Evolutionary conservation across 1,140 invertebrate genomes (phyloP), one percentile per base, ranked within the genome.

Genomic region (Prorops nasuta): DNA sequence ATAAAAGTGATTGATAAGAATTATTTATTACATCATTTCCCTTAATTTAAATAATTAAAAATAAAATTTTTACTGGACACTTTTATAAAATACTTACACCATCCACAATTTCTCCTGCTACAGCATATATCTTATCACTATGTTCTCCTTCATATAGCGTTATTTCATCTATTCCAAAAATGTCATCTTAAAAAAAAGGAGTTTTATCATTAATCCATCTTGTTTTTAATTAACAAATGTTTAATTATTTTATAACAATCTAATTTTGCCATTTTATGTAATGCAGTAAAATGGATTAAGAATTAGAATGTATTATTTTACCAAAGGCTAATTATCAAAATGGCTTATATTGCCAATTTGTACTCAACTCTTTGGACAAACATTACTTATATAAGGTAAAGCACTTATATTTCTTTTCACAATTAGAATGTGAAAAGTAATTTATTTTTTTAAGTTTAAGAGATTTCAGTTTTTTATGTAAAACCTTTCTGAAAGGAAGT

Each of bases 101-200:
- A 79, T 95, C 92, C 21, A 96, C 81, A 38, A 94, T 89, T 76
- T 94, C 91, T 42, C 92, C 92, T 55, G 90, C 88, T 20, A 94
- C 90, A 2, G 88, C 84, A 72, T 95, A 96, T 4, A 86, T 81
- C 60, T 86, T 88, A 49, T 94, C 92, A 49, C 84, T 85, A 80
- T 86, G 88, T 63, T 93, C 87, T 18, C 90, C 90, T 60, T 91
- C 83, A 66, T 85, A 93, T 18, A 94, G 80, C 1, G 88, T 86
- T 39, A 95, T 80, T 79, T 94, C 92, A 70, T 94, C 91, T 63
- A 96, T 93, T 12, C 88, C 87, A 71, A 94, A 96, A 1, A 89
- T 79, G 57, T 91, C 89, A 79, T 89, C 85, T 87, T 54, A 39
- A 81, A 74, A 56, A 2, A 45, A 44, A 45, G 44, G 45, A n/a